Base-by-base conservation (phyloP, 2,113 vertebrate species). In the Oostethus manadensis region DNA sequence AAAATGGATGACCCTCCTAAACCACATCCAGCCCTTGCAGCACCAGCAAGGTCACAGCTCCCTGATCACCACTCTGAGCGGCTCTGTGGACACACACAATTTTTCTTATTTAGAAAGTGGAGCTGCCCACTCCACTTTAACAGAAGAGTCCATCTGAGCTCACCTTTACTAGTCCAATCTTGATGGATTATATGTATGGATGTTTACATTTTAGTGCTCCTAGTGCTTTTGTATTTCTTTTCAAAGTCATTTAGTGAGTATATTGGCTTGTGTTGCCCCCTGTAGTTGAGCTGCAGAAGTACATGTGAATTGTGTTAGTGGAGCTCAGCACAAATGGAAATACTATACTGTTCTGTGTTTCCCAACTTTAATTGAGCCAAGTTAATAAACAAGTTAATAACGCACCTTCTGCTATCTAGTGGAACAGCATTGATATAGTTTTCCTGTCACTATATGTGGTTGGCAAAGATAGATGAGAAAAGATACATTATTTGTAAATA, bases 1-100 rank as follows among this genome's bases (percentile, higher is more conserved):
- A 83, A 82, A 89, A 88, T 88, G 77, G 87, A 88, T 88, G 86
- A 88, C 88, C 82, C 81, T 81, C 76, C 77, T 66, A 73, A 81
- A 80, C 82, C 73, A 70, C 73, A 67, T 79, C 66, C 76, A 81
- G 83, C 64, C 78, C 76, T 74, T 67, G 77, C 76, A 77, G 75
- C 83, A 83, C 81, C 79, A 74, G 83, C 86, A 88, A 90, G 88
- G 86, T 88, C 80, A 89, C 64, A 6, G 59, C 65, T 79, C 59
- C 82, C 86, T 66, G 78, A 68, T 79, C 72, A 58, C 77, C 38
- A 29, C 77, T 71, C 78, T 62, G 77, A 47, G 73, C 33, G 55
- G 49, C 70, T 73, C 76, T 71, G 57, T 68, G 62, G 81, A 58
- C 10, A 49, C 42, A 35, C 59, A 23, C 71, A 68, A 73, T 80